Base-by-base conservation (phyloP, 2,113 vertebrate species). In the Todiramphus saurophagus region DNA sequence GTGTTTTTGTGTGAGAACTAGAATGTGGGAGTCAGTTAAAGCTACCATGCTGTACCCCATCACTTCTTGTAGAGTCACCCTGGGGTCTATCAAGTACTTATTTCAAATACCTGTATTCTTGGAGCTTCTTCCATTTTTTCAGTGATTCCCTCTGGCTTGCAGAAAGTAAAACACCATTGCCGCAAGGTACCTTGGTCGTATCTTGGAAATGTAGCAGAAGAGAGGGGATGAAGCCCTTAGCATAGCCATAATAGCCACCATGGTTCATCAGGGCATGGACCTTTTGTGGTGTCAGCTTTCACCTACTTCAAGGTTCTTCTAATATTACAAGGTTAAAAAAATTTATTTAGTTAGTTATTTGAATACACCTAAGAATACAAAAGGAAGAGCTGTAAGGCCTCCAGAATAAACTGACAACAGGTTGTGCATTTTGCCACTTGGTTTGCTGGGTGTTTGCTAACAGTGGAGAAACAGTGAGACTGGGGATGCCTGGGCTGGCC, bases 131-230 rank as follows among this genome's bases (percentile, higher is more conserved):
- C 8, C 13, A 0, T 46, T 81, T 83, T 83, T 62, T 46, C 51
- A 33, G 62, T 48, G 31, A 56, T 92, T 95, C 25, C 5, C 3
- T 59, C 33, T 62, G 44, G 16, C 39, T 31, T 51, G 15, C 72
- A 75, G 20, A n/a, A 94, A 80, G 24, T 56, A 63, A 55, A 16
- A 68, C 81, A 33, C 21, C 13, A 25, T 16, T 33, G 25, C 63
- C 0, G 1, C 64, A 28, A 21, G 10, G n/a, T 44, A 46, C 9
- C 7, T 37, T 58, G 44, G 16, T 31, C 0, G 0, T 41, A 15
- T 76, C 21, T 43, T 39, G 43, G 41, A 64, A 44, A 4, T 83
- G 9, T 55, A 74, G 72, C 3, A 59, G 69, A 43, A 59, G 13
- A 25, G 13, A 53, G 25, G 11, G 27, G 21, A 64, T 23, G 17